Conservation (phyloP, 1,140 invertebrate genomes). For the Forficula auricularia region DNA sequence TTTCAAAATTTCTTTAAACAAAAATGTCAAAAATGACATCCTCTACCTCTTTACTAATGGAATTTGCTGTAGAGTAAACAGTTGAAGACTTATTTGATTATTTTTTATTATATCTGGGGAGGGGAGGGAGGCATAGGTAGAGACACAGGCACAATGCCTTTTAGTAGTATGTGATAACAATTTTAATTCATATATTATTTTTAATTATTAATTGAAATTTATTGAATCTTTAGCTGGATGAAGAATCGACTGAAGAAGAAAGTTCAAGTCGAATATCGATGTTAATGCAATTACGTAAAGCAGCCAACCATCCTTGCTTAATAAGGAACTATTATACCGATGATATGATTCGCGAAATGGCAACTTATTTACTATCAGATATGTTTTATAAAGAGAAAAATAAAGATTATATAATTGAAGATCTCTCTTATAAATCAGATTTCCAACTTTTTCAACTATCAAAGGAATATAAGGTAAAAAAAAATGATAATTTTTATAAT, state of each 20-base stretch:
- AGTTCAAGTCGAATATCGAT: constrained; percentile 45
- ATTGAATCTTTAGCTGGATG: neutral
- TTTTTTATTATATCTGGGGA: no score
- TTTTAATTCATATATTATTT: neutral
- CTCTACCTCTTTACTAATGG: no score
- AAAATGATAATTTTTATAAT: constrained; percentile 2
- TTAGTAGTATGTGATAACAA: no score
- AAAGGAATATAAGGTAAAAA: constrained; percentile 36
- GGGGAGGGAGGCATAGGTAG: no score
- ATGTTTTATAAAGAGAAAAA: constrained; percentile 62
- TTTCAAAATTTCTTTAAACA: no score
- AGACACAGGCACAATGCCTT: no score
- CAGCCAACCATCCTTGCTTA: constrained; percentile 77
- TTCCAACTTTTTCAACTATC: constrained; percentile 77
- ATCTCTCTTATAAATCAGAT: constrained; percentile 73
- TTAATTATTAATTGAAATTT: neutral
- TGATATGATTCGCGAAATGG: constrained; percentile 46
- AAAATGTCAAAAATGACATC: no score
- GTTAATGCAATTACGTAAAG: constrained; percentile 75
- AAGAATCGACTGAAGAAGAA: neutral
- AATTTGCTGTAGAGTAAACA: no score
- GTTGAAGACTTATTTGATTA: no score
- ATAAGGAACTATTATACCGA: constrained; percentile 63
- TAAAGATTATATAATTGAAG: constrained; percentile 66
- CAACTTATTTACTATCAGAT: constrained; percentile 50